Evolutionary conservation across 2,888 invertebrate species (phyloP).

Genomic region (Hyalella azteca): DNA sequence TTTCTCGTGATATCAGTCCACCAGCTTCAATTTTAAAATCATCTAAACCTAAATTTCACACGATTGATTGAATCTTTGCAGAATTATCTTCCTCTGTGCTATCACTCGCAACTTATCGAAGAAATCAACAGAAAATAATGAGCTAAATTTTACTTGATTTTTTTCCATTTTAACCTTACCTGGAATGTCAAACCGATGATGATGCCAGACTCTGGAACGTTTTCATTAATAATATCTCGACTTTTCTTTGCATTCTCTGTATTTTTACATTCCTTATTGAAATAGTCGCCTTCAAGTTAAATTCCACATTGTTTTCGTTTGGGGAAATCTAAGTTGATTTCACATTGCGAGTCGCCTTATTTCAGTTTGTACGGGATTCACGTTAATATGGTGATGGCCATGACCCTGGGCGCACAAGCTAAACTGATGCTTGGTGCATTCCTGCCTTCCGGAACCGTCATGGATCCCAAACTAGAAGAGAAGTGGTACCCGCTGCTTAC

Average conservation of each 20-base stretch:
- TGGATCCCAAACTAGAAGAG: slow-evolving; percentile 60
- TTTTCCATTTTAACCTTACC: too few species aligned
- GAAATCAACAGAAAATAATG: too few species aligned
- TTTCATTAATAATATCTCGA: neutral
- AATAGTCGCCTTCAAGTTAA: neutral
- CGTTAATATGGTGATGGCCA: slow-evolving; percentile 69
- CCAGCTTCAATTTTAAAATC: too few species aligned
- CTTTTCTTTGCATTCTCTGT: neutral
- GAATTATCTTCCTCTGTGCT: too few species aligned
- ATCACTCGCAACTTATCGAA: too few species aligned
- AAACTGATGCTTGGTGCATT: slow-evolving; percentile 60
- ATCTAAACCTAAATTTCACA: too few species aligned
- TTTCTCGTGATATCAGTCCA: too few species aligned
- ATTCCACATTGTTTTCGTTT: neutral
- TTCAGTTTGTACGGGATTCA: slow-evolving; percentile 67
- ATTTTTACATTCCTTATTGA: neutral
- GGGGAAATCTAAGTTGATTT: neutral
- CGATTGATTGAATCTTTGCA: too few species aligned
- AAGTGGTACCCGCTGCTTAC: slow-evolving; percentile 61
- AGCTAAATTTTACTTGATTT: too few species aligned
- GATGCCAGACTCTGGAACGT: too few species aligned
- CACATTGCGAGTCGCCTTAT: neutral
- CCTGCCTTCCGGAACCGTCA: slow-evolving; percentile 60
- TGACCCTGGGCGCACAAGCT: slow-evolving; percentile 61
- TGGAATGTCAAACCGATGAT: too few species aligned